Evolutionary conservation across 1,140 invertebrate genomes (phyloP).

Genomic region (Zaprionus gabonicus): DNA sequence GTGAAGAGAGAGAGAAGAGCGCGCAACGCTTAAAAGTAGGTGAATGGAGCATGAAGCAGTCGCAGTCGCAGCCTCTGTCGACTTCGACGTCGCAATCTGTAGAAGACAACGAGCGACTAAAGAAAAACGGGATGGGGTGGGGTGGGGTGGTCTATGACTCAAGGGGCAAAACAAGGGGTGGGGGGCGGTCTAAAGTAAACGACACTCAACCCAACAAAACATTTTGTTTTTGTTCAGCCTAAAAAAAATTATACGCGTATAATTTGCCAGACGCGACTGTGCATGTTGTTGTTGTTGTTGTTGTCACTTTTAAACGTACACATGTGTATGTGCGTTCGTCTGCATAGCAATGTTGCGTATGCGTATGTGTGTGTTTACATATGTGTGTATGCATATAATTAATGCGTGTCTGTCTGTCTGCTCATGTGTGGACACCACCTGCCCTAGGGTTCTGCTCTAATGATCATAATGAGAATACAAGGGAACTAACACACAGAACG

Average conservation of each 20-base stretch:
- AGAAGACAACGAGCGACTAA: conserved; percentile 28
- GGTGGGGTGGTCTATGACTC: background rate
- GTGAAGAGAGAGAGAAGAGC: conserved; percentile 69
- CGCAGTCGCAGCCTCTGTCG: conserved; percentile 15
- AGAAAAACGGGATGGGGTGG: conserved; percentile 18
- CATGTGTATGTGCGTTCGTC: conserved; percentile 4
- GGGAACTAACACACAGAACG: conserved; percentile 40
- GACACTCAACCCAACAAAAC: conserved; percentile 34
- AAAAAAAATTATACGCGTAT: conserved; percentile 51
- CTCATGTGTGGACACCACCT: conserved; percentile 74
- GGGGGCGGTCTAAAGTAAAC: background rate
- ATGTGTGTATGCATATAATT: conserved; percentile 62
- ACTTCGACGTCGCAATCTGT: conserved; percentile 22
- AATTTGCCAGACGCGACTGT: conserved; percentile 42
- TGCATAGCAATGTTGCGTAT: conserved; percentile 27
- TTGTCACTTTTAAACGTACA: conserved; percentile 39
- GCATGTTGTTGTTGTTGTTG: conserved; percentile 30
- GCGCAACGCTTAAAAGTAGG: conserved; percentile 77
- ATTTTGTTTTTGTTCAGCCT: conserved; percentile 45
- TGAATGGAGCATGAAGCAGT: conserved; percentile 81
- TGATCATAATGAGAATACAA: conserved; percentile 63
- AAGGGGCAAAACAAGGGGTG: background rate
- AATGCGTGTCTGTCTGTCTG: conserved; percentile 60
- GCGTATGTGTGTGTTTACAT: conserved; percentile 24
- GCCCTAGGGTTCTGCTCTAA: conserved; percentile 74